Base-by-base conservation (phyloP, 2,888 invertebrate genomes). In the Ennomos fuscantarius region DNA sequence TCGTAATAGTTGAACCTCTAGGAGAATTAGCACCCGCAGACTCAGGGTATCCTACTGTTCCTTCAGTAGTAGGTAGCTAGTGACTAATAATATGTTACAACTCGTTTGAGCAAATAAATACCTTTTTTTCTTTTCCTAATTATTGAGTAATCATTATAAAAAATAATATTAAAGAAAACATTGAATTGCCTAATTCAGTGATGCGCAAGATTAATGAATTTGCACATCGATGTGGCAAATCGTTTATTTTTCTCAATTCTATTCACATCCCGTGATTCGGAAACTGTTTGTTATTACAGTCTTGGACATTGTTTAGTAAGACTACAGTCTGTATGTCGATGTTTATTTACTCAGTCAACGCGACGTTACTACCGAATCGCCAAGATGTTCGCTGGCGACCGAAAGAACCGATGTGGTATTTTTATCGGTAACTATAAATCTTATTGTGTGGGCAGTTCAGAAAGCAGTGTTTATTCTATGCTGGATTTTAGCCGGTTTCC, bases 361-460 rank as follows among this genome's bases (percentile, higher is more conserved):
- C 39, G 37, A 37, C 52, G 47, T 48, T 39, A 33, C 34, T 24
- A 41, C 9, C 12, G 12, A 12, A 45, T 35, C 31, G 10, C 43
- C 43, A 33, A 59, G 46, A 63, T 57, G 55, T 50, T 55, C 74
- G 73, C 70, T 74, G 72, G 72, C 73, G 82, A 80, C 77, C 76
- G 68, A 79, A 81, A 80, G 77, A 81, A 79, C 74, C 77, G 66
- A 75, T 79, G 84, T 60, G 84, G 86, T 87, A 87, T 87, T 88
- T 89, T 84, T 84, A 83, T 84, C 82, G 78, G 72, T 76, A 82
- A 83, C 75, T 78, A 85, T 87, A 86, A 87, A 87, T 88, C 83
- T 81, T 73, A 82, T 86, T 86, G 88, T 88, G 88, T 88, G 86
- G 87, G 88, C 68, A 69, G 81, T 52, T 57, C 52, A 54, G 68